Evolutionary conservation across 64 coral and sea anemone species (phyloP).

Genomic region (Dendrophyllia cribrosa): DNA sequence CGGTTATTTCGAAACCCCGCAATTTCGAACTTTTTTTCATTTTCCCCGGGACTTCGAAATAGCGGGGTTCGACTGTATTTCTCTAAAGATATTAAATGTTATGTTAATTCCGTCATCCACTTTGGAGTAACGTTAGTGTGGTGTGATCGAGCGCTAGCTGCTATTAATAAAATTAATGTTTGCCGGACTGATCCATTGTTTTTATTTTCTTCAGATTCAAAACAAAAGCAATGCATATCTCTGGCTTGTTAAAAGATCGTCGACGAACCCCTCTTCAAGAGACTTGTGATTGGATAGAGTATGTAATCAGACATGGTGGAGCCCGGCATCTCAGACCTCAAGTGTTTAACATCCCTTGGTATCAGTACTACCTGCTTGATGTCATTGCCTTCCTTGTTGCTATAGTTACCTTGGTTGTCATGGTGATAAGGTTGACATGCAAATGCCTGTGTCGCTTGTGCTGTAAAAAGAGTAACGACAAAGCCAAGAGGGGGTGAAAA

Average conservation of each 20-base stretch:
- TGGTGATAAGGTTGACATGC: slow-evolving; percentile 1
- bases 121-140: no score
- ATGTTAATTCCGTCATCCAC: no score
- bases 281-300: slow-evolving; percentile 24
- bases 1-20: no score
- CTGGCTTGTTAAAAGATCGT: slow-evolving; percentile 38
- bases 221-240: slow-evolving; percentile 28
- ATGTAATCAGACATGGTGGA: slow-evolving; percentile 7
- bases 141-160: no score
- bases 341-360: slow-evolving; percentile 11
- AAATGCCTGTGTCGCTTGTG: not conserved
- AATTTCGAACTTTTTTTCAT: no score
- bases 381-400: not conserved
- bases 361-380: slow-evolving; percentile 31
- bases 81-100: no score
- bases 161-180: no score
- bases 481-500: not conserved
- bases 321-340: not conserved
- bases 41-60: no score
- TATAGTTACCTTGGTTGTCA: not conserved
- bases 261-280: slow-evolving; percentile 47
- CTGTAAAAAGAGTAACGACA: not conserved
- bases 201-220: slow-evolving; percentile 34
- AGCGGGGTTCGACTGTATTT: no score
- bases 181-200: no score